Percentiles rank a stretch among this genome's conserved stretches.
phyloP scores from a whole-genome alignment of 2,888 invertebrate species.

The Exocentrus adspersus region DNA sequence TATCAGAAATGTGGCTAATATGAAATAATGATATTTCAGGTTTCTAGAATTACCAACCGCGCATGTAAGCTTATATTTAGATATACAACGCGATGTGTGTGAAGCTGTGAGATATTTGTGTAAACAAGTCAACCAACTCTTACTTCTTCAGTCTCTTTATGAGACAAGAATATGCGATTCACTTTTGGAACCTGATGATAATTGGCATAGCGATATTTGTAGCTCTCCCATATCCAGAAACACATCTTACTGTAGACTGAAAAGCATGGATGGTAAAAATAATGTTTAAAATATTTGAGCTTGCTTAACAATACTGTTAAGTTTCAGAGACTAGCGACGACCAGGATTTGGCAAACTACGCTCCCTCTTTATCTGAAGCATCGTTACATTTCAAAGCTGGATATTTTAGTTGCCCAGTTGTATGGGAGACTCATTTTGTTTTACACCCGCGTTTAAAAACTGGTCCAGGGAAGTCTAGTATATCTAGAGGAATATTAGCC shows the following conservation, averaged over 20 bases:
- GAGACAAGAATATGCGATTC: constrained; percentile 73
- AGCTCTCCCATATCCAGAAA: constrained; percentile 53
- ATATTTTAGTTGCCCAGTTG: constrained; percentile 77
- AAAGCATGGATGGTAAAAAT: constrained; percentile 58
- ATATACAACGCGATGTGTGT: constrained; percentile 66
- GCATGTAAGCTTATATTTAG: constrained; percentile 66
- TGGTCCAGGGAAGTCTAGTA: constrained; percentile 69
- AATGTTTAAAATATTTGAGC: constrained; percentile 1
- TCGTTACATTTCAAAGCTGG: constrained; percentile 70
- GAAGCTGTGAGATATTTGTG: constrained; percentile 70
- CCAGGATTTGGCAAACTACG: constrained; percentile 50
- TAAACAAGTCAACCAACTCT: constrained; percentile 74
- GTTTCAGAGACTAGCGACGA: constrained; percentile 57
- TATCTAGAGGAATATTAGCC: constrained; percentile 73
- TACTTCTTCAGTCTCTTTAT: constrained; percentile 75
- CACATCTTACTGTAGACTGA: constrained; percentile 55
- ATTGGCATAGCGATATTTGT: constrained; percentile 47
- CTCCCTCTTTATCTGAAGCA: constrained; percentile 60
- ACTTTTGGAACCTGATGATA: constrained; percentile 72
- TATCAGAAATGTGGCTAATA: neutral
- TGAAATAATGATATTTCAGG: constrained; percentile 49
- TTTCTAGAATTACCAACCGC: constrained; percentile 67
- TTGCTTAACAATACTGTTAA: neutral
- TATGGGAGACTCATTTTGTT: constrained; percentile 75
- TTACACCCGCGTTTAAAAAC: constrained; percentile 78